Evolutionary conservation across 1,140 invertebrate genomes (phyloP), one percentile per base, ranked within the genome.

Genomic region (Choristoneura fumiferana): DNA sequence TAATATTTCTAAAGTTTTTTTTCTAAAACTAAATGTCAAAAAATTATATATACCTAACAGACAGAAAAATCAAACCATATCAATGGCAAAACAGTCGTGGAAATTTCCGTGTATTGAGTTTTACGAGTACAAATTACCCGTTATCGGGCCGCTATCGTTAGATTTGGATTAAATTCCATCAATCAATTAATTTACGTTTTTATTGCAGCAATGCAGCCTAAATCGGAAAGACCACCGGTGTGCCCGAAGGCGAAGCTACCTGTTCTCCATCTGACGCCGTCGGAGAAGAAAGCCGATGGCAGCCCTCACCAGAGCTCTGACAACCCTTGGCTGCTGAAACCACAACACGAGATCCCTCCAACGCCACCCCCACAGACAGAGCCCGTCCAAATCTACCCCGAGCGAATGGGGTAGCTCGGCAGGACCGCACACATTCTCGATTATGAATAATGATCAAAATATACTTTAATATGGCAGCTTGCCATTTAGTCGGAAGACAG

Each of bases 141-240:
- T 29, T 29, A 29, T 29, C 22, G 22, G 22, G 6, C 22, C 22
- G 22, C 22, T 29, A 29, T 29, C 22, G 22, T 6, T 6, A 29
- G 22, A 29, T 29, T 29, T 29, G 2, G 22, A 6, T 29, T 29
- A 2, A 2, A 29, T 29, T 29, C 22, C 2, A 3, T 29, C 22
- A 29, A 29, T 29, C 22, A 29, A 29, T 29, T 3, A 29, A 3
- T 29, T 29, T 60, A 4, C 56, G 15, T 58, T 66, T 70, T 69
- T 66, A n/a, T 76, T 78, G 22, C 67, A 87, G 84, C 36, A 62
- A 81, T 88, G 85, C 82, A 85, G 61, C 81, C 83, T 3, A 85
- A 78, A 64, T 59, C 76, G n/a, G 76, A 86, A 8, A 78, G 73
- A 64, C 69, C 77, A 10, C 76, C 81, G 14, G 60, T 77, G 37